phyloP scores from a whole-genome alignment of 2,888 invertebrate species.

The Mimas tiliae region DNA sequence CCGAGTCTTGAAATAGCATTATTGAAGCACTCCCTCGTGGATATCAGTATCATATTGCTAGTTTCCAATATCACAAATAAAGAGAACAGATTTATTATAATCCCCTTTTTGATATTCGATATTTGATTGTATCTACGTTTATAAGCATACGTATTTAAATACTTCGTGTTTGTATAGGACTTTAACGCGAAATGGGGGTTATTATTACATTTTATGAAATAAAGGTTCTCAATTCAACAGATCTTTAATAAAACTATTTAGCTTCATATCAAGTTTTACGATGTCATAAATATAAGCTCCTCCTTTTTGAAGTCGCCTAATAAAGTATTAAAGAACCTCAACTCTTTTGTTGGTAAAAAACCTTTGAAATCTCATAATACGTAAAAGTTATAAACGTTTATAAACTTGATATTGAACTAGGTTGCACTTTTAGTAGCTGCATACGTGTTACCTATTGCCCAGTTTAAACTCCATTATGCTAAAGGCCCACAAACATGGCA shows the following conservation, averaged over 20 bases:
- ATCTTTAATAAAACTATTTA: background rate
- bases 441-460: slow-evolving; percentile 44
- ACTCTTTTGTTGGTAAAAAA: too few species aligned
- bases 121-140: slow-evolving; percentile 30
- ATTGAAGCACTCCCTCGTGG: slow-evolving; percentile 58
- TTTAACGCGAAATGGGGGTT: background rate
- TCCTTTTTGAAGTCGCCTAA: too few species aligned
- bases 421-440: slow-evolving; percentile 27
- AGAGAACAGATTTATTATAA: slow-evolving; percentile 45
- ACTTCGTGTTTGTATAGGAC: background rate
- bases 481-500: slow-evolving; percentile 45
- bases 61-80: slow-evolving; percentile 43
- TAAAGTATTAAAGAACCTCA: too few species aligned
- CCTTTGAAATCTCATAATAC: background rate
- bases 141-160: background rate
- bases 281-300: too few species aligned
- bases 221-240: too few species aligned
- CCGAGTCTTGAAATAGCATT: slow-evolving; percentile 71
- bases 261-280: background rate
- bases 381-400: background rate
- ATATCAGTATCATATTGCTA: slow-evolving; percentile 52
- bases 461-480: slow-evolving; percentile 17
- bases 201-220: too few species aligned
- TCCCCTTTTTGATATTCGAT: slow-evolving; percentile 34
- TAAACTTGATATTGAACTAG: background rate